Conservation (phyloP, 1,140 invertebrate species). For the Musca vetustissima region DNA sequence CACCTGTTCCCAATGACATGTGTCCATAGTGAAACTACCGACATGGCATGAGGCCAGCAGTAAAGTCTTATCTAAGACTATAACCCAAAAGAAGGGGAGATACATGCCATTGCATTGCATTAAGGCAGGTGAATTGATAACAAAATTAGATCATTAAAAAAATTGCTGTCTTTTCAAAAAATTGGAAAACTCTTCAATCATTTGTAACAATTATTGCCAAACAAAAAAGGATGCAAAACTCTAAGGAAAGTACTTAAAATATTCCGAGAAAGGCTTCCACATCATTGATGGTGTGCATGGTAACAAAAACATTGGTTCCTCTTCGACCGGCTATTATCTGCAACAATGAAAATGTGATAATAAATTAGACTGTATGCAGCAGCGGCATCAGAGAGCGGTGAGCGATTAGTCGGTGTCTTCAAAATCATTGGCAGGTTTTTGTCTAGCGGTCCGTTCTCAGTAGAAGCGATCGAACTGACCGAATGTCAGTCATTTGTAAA, state of each 20-base stretch:
- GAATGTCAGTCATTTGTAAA: constrained; percentile 10
- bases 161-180: too few species aligned
- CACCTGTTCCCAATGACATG: too few species aligned
- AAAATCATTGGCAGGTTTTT: constrained; percentile 9
- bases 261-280: neutral
- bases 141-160: constrained; percentile 3
- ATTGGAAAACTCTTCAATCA: neutral
- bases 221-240: constrained; percentile 1
- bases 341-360: neutral
- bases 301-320: too few species aligned
- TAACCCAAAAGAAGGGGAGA: too few species aligned
- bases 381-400: neutral
- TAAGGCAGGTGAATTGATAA: constrained; percentile 14
- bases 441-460: too few species aligned
- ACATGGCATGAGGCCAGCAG: too few species aligned
- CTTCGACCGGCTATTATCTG: neutral
- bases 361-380: constrained; percentile 3
- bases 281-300: neutral
- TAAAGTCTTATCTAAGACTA: too few species aligned
- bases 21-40: too few species aligned
- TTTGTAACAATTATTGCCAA: constrained; percentile 10
- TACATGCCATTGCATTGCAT: too few species aligned
- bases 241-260: constrained; percentile 5
- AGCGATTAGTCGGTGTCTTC: too few species aligned
- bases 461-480: neutral